Base-by-base conservation (phyloP, 2,113 vertebrate genomes). In the Picathartes gymnocephalus region DNA sequence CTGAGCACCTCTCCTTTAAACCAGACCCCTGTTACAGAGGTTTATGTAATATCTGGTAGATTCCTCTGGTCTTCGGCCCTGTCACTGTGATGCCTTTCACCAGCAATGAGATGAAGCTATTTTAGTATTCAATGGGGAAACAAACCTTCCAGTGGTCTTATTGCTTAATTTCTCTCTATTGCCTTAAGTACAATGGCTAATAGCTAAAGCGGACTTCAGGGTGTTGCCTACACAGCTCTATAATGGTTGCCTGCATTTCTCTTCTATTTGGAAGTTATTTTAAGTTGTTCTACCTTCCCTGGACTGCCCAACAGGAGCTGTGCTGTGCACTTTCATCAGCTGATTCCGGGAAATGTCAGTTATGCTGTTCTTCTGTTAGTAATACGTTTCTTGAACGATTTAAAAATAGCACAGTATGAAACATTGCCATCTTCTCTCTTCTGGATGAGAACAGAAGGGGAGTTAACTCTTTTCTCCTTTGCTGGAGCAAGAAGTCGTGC, bases 351-450 rank as follows among this genome's bases (percentile, higher is more conserved):
- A 96, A 96, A 94, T 64, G 71, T 94, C 96, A 93, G 88, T 74
- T 93, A 83, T 66, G 87, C 87, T 88, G 79, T 94, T 94, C 91
- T 96, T 50, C 96, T 88, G 51, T 66, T 93, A 92, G 90, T 73
- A 97, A 93, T 90, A 77, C 7, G 2, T 94, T 96, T 93, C 92
- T 96, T 95, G 85, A 96, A 83, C n/a, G 1, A 90, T 88, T 92
- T 96, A 96, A 96, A 96, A 97, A 96, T 96, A 97, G 94, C 89
- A 66, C 62, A 56, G 85, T 60, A 92, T 86, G 93, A 95, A 95
- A 94, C 90, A 83, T 92, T 94, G 95, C 87, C 85, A 96, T 95
- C 71, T 94, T 80, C 78, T 93, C 66, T 93, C 79, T 74, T 83
- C 71, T 88, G 79, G 47, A 89, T 42, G 45, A 93, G 87, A 93